These are phyloP conservation scores for Pangasius macronema DNA, from an alignment of 2,797 vertebrate species.

Conservation along the genomic window DNA sequence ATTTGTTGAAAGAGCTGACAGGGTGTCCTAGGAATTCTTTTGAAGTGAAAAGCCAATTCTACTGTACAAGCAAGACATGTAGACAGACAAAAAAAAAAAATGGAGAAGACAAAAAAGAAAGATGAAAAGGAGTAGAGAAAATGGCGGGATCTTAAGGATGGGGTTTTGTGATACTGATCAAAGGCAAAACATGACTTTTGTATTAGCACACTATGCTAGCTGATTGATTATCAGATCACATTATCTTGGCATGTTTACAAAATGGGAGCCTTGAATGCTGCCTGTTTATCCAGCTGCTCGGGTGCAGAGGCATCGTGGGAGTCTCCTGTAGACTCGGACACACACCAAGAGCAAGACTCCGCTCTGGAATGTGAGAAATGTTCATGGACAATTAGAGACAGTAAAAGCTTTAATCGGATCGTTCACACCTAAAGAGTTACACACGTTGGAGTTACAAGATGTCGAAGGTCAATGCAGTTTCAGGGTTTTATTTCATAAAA, in stretches of 20 bases:
- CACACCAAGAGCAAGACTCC: background rate
- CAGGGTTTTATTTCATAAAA: background rate
- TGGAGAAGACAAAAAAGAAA: conserved; percentile 5
- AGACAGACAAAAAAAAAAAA: conserved; percentile 43
- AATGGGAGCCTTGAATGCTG: conserved; percentile 18
- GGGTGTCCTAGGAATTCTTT: conserved; percentile 21
- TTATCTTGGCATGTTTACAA: conserved; percentile 26
- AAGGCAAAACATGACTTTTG: conserved; percentile 6
- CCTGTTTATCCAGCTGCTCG: conserved; percentile 42
- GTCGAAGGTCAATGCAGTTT: background rate
- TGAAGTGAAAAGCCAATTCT: conserved; percentile 23
- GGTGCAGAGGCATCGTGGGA: background rate
- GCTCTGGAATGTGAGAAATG: conserved; percentile 36
- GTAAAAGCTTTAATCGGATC: conserved; percentile 8
- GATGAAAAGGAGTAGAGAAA: background rate
- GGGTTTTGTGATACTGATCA: conserved; percentile 7
- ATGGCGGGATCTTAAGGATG: background rate
- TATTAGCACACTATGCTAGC: conserved; percentile 19
- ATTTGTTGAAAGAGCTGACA: conserved; percentile 14
- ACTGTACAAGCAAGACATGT: conserved; percentile 9
- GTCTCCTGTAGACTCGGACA: conserved; percentile 11
- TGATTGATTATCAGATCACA: conserved; percentile 15
- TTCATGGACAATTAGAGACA: conserved; percentile 18
- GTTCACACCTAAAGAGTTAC: background rate
- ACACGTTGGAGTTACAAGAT: too few relatives aligned